These are phyloP conservation scores for Eulemur rufifrons DNA, from an alignment of 2,113 vertebrate species.

Conservation along the genomic window DNA sequence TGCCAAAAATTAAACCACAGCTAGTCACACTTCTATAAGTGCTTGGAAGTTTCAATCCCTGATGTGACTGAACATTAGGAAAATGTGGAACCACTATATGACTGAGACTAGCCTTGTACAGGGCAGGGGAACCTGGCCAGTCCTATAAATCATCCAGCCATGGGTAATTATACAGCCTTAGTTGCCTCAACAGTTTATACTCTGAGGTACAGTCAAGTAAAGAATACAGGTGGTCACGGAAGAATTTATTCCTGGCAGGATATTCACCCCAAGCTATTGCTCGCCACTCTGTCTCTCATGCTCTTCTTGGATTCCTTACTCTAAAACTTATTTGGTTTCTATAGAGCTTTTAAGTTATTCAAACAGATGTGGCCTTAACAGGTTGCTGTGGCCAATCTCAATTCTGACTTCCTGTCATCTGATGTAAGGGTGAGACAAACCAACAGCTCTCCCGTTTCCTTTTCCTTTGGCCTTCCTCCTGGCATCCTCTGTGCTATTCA, in stretches of 20 bases:
- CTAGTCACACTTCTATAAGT: neutral
- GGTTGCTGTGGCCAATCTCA: slow-evolving; percentile 76
- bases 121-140: neutral
- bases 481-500: slow-evolving; percentile 85
- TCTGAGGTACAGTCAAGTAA: neutral
- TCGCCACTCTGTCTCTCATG: slow-evolving; percentile 1
- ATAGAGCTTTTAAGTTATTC: slow-evolving; percentile 61
- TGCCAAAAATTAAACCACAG: neutral
- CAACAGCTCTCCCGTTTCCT: slow-evolving; percentile 85
- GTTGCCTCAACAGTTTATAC: neutral
- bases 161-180: neutral
- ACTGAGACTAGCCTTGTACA: neutral
- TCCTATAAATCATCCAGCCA: neutral
- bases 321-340: slow-evolving; percentile 41
- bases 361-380: slow-evolving; percentile 73
- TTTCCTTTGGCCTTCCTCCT: slow-evolving; percentile 90
- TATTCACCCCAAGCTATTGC: neutral
- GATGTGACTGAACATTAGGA: neutral
- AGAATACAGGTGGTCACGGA: neutral
- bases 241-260: slow-evolving; percentile 24
- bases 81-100: neutral
- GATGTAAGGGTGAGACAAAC: slow-evolving; percentile 84
- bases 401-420: slow-evolving; percentile 87
- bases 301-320: slow-evolving; percentile 56
- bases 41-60: neutral